Evolutionary conservation across 2,888 invertebrate genomes (phyloP).

Genomic region (Sinodicranocentrus sp.): DNA sequence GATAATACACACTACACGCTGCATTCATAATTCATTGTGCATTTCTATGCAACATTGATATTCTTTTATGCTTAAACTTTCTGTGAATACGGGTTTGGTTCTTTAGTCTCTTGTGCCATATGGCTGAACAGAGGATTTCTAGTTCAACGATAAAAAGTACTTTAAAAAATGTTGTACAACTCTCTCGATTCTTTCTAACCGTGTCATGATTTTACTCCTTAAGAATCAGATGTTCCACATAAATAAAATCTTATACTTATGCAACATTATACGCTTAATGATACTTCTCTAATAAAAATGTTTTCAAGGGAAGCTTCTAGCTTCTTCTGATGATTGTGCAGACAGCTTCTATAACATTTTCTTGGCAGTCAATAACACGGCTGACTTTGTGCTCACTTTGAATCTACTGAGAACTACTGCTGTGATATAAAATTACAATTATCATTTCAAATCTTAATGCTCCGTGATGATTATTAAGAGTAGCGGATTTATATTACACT

Average conservation of each 20-base stretch:
- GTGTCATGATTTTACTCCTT: background rate
- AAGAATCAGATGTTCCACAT: constrained; percentile 17
- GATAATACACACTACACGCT: no score
- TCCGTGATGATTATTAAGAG: constrained; percentile 47
- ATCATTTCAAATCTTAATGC: constrained; percentile 29
- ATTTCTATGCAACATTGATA: no score
- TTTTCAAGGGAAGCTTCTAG: constrained; percentile 16
- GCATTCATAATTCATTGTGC: no score
- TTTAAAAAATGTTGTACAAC: background rate
- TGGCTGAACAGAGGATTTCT: no score
- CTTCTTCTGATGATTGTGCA: background rate
- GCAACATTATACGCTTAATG: background rate
- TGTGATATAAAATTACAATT: constrained; percentile 42
- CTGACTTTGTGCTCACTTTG: background rate
- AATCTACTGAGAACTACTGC: background rate
- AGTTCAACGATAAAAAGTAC: no score
- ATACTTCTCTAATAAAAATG: background rate
- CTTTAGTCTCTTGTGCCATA: no score
- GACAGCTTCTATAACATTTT: background rate
- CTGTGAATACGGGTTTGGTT: no score
- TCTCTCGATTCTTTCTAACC: background rate
- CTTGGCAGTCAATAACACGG: background rate
- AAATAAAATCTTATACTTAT: constrained; percentile 7
- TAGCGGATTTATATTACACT: constrained; percentile 29
- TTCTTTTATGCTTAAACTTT: no score